Base-by-base conservation (phyloP, 2,888 invertebrate species). In the Brassicogethes aeneus region DNA sequence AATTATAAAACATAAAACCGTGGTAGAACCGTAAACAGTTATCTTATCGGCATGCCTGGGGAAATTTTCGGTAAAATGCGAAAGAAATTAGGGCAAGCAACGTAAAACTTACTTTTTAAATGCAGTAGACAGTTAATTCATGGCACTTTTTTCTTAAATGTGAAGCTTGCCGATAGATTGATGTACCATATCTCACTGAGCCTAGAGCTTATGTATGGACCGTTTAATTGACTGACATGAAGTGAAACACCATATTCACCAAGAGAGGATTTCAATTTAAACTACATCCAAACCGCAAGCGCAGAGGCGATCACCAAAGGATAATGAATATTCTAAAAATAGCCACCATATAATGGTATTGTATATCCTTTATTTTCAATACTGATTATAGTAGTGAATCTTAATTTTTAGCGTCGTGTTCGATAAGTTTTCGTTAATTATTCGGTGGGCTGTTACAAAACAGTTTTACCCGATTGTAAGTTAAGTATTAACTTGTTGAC, bases 311-410 rank as follows among this genome's bases (percentile, higher is more conserved):
- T 32, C 32, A 32, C 32, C 32, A 32, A 32, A 32, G 32, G 32
- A 32, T 32, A 32, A 32, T 32, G 32, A 32, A 32, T 32, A 32
- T 32, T 32, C 32, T 32, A 32, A 32, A 32, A 12, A 32, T 32
- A 32, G 32, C 7, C 14, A 32, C 32, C 10, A 32, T 32, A 32
- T 32, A 32, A 32, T 12, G 32, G 8, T 32, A 32, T 32, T 32
- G 32, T 32, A 13, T 32, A 32, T 32, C 32, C 32, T 32, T 32
- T 32, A 32, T 32, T 32, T 32, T 32, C 32, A 10, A 32, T 32
- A 13, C 13, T 10, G 32, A 32, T 32, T 32, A 32, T 13, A 32
- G 10, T 7, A 23, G 23, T 7, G 10, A 23, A 7, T 23, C 10
- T 23, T 10, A 7, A 7, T 23, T 7, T 23, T 23, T 23, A 23